Evolutionary conservation across 2,888 invertebrate species (phyloP), one percentile per base, ranked within the genome.

Genomic region (Philonicus albiceps): DNA sequence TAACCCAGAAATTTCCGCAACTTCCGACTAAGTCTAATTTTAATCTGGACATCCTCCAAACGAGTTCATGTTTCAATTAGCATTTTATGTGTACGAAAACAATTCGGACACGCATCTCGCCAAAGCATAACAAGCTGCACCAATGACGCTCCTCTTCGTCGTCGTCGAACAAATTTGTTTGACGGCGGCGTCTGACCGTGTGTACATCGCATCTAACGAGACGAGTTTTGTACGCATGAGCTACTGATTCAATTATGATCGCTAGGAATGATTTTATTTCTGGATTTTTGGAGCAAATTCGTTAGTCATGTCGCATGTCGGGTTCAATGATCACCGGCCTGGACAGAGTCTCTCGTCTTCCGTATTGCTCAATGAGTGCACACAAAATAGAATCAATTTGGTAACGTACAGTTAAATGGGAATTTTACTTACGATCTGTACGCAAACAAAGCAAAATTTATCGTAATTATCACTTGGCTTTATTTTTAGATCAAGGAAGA

Each of bases 241-340:
- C 43, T 73, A 43, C 73, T 43, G 27, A 73, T 84, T 84, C 84
- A 84, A 84, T 84, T 84, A 84, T 84, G 84, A 83, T 64, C 37
- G 37, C 72, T 72, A 19, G 72, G 37, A 37, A 84, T 73, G 84
- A 84, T 40, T 84, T 84, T 84, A 84, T 84, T 84, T 84, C 84
- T 84, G 84, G 84, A 84, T 73, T 84, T 84, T 84, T 84, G 84
- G 84, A 84, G 73, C 84, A 73, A 84, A 72, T 84, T 73, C 72
- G 49, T 73, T 73, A 49, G 27, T 73, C 40, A 84, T 73, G 84
- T 72, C 81, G 74, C 74, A 74, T 31, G 84, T n/a, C 31, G 84
- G 34, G 73, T 84, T 84, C 84, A 84, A 73, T 27, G 73, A 84
- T 73, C 73, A 84, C 22, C 11, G 64, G 30, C 31, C 49, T 64